phyloP scores from a whole-genome alignment of 2,113 vertebrate genomes.

The Peromyscus maniculatus region DNA sequence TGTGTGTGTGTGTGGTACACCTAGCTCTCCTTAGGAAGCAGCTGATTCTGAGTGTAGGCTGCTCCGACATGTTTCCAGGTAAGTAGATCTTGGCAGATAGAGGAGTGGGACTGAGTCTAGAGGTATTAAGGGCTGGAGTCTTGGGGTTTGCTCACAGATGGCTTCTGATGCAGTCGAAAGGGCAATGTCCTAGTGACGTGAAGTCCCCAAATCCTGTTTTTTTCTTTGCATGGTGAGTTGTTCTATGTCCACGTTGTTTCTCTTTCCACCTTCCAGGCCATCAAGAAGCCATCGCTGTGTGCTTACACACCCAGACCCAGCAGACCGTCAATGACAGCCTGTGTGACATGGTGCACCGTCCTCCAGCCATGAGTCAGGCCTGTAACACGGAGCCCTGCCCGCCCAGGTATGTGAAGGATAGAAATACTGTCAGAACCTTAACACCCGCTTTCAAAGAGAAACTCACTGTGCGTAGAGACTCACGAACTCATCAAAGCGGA shows the following conservation, averaged over 20 bases:
- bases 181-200: no score
- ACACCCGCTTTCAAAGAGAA: not conserved
- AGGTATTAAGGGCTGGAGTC: not conserved
- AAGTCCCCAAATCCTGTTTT: not conserved
- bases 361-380: constrained; percentile 88
- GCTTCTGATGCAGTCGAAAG: not conserved
- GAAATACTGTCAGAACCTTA: not conserved
- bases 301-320: constrained; percentile 88
- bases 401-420: constrained; percentile 88
- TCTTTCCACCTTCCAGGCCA: constrained; percentile 86
- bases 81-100: not conserved
- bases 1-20: not conserved
- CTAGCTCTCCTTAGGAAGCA: not conserved
- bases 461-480: not conserved
- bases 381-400: constrained; percentile 93
- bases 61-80: not conserved
- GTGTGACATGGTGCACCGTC: constrained; percentile 89
- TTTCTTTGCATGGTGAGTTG: not conserved
- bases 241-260: not conserved
- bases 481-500: no score
- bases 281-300: constrained; percentile 92
- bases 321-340: constrained; percentile 87
- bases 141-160: not conserved
- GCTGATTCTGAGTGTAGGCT: not conserved
- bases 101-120: not conserved